Conservation (phyloP, 2,113 vertebrate genomes). For the Monopterus albus region DNA sequence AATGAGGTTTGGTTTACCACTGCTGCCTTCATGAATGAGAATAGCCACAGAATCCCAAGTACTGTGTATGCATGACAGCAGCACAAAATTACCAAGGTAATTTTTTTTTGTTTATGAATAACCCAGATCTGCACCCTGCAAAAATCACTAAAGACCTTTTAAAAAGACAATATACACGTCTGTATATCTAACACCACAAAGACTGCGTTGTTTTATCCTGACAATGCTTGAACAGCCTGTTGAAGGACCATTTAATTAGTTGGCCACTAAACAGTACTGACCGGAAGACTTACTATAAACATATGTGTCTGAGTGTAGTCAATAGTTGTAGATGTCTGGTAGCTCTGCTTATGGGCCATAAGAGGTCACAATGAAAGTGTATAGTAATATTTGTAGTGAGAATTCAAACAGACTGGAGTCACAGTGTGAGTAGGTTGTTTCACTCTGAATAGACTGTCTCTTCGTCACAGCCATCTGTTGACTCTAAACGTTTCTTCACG, state of each 20-base stretch:
- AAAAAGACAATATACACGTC: background rate
- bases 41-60: no score
- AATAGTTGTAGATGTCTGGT: background rate
- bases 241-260: background rate
- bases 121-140: background rate
- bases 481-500: conserved; percentile 12
- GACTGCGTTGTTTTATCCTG: background rate
- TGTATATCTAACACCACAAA: background rate
- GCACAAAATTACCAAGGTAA: no score
- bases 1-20: no score
- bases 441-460: conserved; percentile 28
- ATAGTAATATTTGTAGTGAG: conserved; percentile 43
- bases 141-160: background rate
- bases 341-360: background rate
- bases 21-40: background rate
- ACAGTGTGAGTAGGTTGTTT: conserved; percentile 43
- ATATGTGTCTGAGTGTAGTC: background rate
- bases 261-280: background rate
- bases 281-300: background rate
- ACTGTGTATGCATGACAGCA: no score
- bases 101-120: no score
- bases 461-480: conserved; percentile 31
- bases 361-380: conserved; percentile 9
- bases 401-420: background rate
- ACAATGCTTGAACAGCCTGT: background rate